Evolutionary conservation across 1,140 invertebrate genomes (phyloP).

Genomic region (Acarapis woodi): DNA sequence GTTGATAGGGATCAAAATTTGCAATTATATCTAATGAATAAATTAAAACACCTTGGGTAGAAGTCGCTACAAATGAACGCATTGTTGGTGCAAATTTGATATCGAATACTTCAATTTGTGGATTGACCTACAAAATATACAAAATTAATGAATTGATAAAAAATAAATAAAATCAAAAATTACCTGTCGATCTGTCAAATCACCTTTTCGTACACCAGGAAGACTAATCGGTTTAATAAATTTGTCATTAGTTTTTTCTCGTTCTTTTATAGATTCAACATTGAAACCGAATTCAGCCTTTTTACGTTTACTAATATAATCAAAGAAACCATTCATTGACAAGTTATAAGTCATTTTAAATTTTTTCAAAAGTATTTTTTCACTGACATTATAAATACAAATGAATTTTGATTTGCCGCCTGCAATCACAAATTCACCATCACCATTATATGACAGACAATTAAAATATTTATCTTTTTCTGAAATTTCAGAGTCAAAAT

Average conservation of each 20-base stretch:
- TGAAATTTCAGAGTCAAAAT: conserved; percentile 54
- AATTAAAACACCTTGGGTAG: conserved; percentile 71
- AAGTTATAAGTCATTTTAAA: conserved; percentile 78
- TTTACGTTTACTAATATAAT: conserved; percentile 58
- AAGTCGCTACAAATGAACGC: conserved; percentile 57
- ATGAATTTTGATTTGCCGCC: conserved; percentile 74
- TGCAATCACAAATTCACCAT: conserved; percentile 59
- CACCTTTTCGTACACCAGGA: conserved; percentile 58
- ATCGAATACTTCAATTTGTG: conserved; percentile 53
- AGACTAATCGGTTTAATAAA: conserved; percentile 32
- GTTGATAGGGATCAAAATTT: conserved; percentile 53
- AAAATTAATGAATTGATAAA: too few relatives aligned
- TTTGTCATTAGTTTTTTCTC: conserved; percentile 39
- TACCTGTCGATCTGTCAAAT: conserved; percentile 51
- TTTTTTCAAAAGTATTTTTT: conserved; percentile 51
- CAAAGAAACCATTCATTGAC: conserved; percentile 77
- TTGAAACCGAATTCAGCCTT: conserved; percentile 71
- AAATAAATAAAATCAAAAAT: too few relatives aligned
- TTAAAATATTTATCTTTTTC: conserved; percentile 70
- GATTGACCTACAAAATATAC: too few relatives aligned
- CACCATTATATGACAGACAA: conserved; percentile 62
- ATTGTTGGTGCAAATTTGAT: conserved; percentile 80
- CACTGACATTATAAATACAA: conserved; percentile 55
- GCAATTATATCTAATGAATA: conserved; percentile 51
- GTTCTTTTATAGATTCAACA: conserved; percentile 44